A percentile compares a stretch with the other conserved stretches of the same genome.
Conservation (phyloP, 2,797 vertebrate species). For the Urosaurus nigricauda region DNA sequence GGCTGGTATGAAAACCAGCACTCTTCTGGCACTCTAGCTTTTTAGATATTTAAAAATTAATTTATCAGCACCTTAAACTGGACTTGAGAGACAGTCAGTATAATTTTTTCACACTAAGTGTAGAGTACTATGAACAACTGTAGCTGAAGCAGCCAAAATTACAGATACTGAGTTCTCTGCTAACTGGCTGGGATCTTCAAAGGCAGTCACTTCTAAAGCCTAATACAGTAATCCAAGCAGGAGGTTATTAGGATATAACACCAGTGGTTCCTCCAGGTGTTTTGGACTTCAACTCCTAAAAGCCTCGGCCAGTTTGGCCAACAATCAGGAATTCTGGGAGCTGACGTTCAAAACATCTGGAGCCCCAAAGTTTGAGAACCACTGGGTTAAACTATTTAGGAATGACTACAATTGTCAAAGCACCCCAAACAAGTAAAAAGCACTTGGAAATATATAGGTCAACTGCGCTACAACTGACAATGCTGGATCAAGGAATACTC, state of each 20-base stretch:
- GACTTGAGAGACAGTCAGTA: neutral
- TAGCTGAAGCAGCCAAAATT: neutral
- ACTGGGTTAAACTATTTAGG: neutral
- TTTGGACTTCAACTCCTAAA: too few species aligned
- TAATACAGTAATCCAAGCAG: neutral
- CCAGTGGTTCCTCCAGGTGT: too few species aligned
- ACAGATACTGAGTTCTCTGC: neutral
- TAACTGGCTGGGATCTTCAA: neutral
- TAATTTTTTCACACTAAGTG: neutral
- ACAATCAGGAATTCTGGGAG: too few species aligned
- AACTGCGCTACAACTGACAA: neutral
- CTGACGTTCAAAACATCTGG: too few species aligned
- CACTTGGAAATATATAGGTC: neutral
- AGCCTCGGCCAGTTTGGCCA: too few species aligned
- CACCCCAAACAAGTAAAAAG: neutral
- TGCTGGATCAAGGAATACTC: neutral
- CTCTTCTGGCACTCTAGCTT: neutral
- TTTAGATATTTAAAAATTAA: neutral
- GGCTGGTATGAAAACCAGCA: neutral
- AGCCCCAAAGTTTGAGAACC: too few species aligned
- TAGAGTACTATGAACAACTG: neutral
- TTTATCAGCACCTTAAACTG: neutral
- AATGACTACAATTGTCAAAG: neutral
- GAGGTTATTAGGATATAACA: neutral
- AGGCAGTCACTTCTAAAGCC: neutral